phyloP scores from a whole-genome alignment of 2,113 vertebrate species.

The Heterotis niloticus region DNA sequence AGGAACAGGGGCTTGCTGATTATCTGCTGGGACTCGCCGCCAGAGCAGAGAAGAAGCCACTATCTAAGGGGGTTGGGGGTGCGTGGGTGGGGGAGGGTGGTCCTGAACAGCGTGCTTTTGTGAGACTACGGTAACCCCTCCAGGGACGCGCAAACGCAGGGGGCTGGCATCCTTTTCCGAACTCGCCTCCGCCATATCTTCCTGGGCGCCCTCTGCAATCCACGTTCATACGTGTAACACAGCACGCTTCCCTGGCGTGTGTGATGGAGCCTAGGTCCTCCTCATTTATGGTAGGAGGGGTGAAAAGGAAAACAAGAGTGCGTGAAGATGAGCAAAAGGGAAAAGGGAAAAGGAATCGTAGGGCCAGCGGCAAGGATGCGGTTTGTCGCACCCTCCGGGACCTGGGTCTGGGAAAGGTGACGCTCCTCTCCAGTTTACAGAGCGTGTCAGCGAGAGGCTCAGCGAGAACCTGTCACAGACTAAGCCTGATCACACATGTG shows the following conservation, averaged over 20 bases:
- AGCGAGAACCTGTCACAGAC: not conserved
- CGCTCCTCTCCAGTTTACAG: conserved; percentile 4
- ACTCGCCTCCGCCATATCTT: not conserved
- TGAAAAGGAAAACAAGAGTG: not conserved
- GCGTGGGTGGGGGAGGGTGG: conserved; percentile 7
- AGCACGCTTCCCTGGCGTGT: too few relatives aligned
- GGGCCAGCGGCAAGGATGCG: too few relatives aligned
- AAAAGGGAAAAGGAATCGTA: too few relatives aligned
- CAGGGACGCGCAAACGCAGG: conserved; percentile 1
- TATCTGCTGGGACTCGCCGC: not conserved
- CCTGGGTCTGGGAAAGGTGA: not conserved
- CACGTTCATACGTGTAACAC: too few relatives aligned
- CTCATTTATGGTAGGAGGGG: not conserved
- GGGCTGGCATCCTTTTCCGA: conserved; percentile 18
- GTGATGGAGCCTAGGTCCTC: too few relatives aligned
- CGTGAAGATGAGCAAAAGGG: too few relatives aligned
- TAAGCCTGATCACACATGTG: not conserved
- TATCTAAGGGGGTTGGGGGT: conserved; percentile 5
- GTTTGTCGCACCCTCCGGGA: not conserved
- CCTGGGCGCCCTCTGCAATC: too few relatives aligned
- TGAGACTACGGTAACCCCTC: conserved; percentile 33
- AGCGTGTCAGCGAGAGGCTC: not conserved
- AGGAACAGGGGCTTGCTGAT: not conserved
- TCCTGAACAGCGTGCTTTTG: conserved; percentile 36
- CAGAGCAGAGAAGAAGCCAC: conserved; percentile 1